Evolutionary conservation across 2,113 vertebrate genomes (phyloP), one percentile per base, ranked within the genome.

Genomic region (Ibidorhyncha struthersii): DNA sequence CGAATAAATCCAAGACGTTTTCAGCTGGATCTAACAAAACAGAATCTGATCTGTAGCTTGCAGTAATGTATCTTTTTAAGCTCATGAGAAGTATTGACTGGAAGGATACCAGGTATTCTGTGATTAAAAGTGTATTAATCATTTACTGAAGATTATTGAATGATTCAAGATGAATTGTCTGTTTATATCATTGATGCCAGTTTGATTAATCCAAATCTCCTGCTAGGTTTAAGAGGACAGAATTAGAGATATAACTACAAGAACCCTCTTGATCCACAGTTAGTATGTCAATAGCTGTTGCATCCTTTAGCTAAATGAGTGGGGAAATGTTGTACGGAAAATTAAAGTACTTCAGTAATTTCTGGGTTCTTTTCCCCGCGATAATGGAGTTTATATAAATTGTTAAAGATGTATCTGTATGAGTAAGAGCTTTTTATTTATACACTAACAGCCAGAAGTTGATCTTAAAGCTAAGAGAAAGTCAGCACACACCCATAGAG

Each of bases 241-340:
- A 97, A 95, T 96, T 95, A 96, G 89, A 89, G 77, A 41, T 80
- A 85, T 30, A 87, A 45, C 69, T 93, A 95, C 91, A 94, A 94
- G 97, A 92, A 95, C 72, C 96, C 91, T 94, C 91, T 86, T 97
- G 63, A 95, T 94, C 53, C 41, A 83, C 93, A 61, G 92, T 93
- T 95, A 97, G 74, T 58, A 92, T 96, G 95, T 97, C 91, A 96
- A 89, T 93, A 96, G 85, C 69, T 86, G 69, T 91, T 97, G 50
- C 96, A 95, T 97, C 73, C 88, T 98, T 96, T 90, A 82, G 86
- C 78, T 94, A 96, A 97, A 89, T 91, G 91, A 97, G 95, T 94
- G 94, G 88, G 82, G 67, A 66, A 93, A 89, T 85, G 89, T 93
- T 96, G 72, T 36, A 86, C 4, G 69, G 93, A 93, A 88, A 89